These are phyloP conservation scores for Mesochorus sp. DNA, from an alignment of 2,888 invertebrate genomes.

Conservation along the genomic window DNA sequence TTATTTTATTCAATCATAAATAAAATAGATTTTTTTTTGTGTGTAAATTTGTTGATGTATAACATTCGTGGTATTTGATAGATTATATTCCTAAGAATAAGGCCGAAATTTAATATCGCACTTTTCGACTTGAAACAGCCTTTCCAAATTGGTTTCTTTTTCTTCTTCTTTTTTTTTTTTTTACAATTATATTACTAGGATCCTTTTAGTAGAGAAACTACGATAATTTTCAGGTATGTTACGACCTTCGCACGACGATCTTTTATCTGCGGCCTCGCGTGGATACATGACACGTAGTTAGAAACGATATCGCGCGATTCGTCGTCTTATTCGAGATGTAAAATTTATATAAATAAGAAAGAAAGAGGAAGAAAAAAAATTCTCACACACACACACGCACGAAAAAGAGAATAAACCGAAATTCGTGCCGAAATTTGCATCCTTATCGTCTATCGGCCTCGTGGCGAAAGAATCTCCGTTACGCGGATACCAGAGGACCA, in stretches of 20 bases:
- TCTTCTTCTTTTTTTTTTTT: too few relatives aligned
- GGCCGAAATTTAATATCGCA: too few relatives aligned
- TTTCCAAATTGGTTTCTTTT: too few relatives aligned
- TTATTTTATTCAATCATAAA: too few relatives aligned
- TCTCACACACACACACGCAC: slow-evolving; percentile 9
- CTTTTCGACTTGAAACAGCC: too few relatives aligned
- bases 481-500: slow-evolving; percentile 21
- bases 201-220: not conserved
- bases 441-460: slow-evolving; percentile 59
- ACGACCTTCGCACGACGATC: slow-evolving; percentile 19
- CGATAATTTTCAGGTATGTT: not conserved
- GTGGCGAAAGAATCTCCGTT: slow-evolving; percentile 50
- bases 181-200: not conserved
- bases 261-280: not conserved
- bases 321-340: not conserved
- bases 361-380: slow-evolving; percentile 13
- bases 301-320: slow-evolving; percentile 20
- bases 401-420: slow-evolving; percentile 42
- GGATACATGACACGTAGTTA: slow-evolving; percentile 8
- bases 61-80: not conserved
- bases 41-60: slow-evolving; percentile 6
- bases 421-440: slow-evolving; percentile 60
- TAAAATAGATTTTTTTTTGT: too few relatives aligned
- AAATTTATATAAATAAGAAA: not conserved
- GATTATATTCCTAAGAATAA: too few relatives aligned